Evolutionary conservation across 35 echinoderm and acorn worm genomes (phyloP).

Genomic region (Anneissia japonica): DNA sequence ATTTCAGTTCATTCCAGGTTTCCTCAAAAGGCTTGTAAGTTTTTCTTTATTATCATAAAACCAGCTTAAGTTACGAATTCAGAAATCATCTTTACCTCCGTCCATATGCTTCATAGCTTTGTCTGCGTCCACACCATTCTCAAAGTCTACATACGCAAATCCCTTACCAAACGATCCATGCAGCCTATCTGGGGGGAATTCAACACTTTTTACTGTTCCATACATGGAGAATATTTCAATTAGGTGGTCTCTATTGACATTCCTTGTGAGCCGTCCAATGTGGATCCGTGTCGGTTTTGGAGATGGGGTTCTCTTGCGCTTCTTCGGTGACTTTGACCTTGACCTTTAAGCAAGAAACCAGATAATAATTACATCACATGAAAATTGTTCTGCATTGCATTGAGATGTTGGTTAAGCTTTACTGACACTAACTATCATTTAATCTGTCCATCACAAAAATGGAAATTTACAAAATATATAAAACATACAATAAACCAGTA

Average conservation of each 20-base stretch:
- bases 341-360: too few species aligned
- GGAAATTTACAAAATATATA: too few species aligned
- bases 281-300: constrained; percentile 79
- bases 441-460: too few species aligned
- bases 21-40: too few species aligned
- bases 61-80: too few species aligned
- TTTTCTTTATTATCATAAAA: too few species aligned
- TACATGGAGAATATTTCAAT: constrained; percentile 94
- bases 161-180: constrained; percentile 66
- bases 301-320: constrained; percentile 62
- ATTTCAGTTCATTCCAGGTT: neutral
- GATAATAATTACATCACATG: too few species aligned
- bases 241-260: constrained; percentile 93
- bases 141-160: constrained; percentile 89
- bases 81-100: constrained; percentile 65
- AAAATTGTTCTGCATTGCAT: too few species aligned
- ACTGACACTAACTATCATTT: too few species aligned
- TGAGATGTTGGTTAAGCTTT: too few species aligned
- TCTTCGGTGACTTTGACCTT: constrained; percentile 73
- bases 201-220: constrained; percentile 65
- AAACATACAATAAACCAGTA: too few species aligned
- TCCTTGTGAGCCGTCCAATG: constrained; percentile 68
- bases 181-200: constrained; percentile 58
- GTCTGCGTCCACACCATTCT: constrained; percentile 74
- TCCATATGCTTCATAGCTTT: constrained; percentile 96